Evolutionary conservation across 2,888 invertebrate species (phyloP).

Genomic region (Mythimna pallens): DNA sequence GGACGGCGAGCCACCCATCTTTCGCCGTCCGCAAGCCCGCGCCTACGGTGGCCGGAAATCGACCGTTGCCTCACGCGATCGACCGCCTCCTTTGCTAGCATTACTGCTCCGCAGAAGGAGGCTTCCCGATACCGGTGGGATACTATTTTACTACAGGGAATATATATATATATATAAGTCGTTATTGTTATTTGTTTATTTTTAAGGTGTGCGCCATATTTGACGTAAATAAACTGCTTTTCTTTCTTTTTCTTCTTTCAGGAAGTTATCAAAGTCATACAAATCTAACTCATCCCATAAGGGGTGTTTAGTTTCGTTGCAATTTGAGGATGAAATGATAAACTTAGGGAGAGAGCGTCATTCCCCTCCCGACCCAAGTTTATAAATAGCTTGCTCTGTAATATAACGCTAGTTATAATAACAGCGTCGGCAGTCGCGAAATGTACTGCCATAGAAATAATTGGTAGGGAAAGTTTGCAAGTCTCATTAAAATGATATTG

Average conservation of each 20-base stretch:
- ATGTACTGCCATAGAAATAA: slow-evolving; percentile 42
- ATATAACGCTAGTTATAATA: slow-evolving; percentile 42
- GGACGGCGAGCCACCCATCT: no score
- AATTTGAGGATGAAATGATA: slow-evolving; percentile 49
- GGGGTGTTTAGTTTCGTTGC: slow-evolving; percentile 29
- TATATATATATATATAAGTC: no score
- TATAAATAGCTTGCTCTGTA: slow-evolving; percentile 33
- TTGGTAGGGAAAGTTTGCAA: slow-evolving; percentile 39
- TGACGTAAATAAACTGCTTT: no score
- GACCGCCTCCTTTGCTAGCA: no score
- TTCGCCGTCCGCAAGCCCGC: no score
- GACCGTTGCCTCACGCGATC: no score
- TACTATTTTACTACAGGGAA: background rate
- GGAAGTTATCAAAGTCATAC: background rate
- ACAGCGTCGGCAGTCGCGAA: slow-evolving; percentile 18
- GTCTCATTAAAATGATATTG: slow-evolving; percentile 44
- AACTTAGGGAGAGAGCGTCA: slow-evolving; percentile 38
- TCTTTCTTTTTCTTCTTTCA: no score
- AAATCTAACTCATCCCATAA: background rate
- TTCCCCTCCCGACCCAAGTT: slow-evolving; percentile 26
- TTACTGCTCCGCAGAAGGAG: no score
- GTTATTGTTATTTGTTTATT: no score
- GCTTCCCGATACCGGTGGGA: no score
- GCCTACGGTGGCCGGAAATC: no score
- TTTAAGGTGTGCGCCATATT: no score